These are phyloP conservation scores for Patella ulyssiponensis DNA, from an alignment of 2,888 invertebrate species.

Conservation along the genomic window DNA sequence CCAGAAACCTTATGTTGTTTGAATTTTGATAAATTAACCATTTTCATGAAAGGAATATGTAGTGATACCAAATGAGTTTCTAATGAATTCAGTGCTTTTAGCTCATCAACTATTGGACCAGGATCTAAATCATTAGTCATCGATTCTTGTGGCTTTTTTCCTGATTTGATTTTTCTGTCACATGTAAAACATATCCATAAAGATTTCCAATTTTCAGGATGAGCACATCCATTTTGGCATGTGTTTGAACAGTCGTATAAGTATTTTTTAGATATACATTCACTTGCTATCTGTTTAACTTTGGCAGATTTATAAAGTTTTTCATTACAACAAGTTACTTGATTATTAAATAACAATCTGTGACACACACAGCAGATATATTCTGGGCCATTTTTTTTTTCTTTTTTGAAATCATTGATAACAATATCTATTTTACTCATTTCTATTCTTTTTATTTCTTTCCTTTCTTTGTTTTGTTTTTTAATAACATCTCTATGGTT, in stretches of 20 bases:
- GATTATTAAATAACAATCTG: too few relatives aligned
- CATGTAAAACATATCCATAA: conserved; percentile 18
- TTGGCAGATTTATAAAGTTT: too few relatives aligned
- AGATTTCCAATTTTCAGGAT: neutral
- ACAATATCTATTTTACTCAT: too few relatives aligned
- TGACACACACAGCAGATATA: too few relatives aligned
- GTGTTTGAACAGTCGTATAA: neutral
- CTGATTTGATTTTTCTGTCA: conserved; percentile 18
- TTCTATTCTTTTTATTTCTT: too few relatives aligned
- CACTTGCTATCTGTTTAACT: neutral
- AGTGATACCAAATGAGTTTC: conserved; percentile 31
- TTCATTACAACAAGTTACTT: too few relatives aligned
- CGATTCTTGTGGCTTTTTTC: conserved; percentile 20
- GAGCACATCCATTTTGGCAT: neutral
- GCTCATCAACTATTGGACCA: conserved; percentile 5
- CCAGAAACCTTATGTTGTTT: conserved; percentile 28
- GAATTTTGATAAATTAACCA: conserved; percentile 25
- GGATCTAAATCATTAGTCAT: conserved; percentile 19
- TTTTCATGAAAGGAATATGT: conserved; percentile 34
- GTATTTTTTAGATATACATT: neutral
- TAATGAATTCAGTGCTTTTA: conserved; percentile 25
- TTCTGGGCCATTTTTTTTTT: too few relatives aligned
- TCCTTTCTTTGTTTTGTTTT: too few relatives aligned
- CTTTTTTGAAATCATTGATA: too few relatives aligned
- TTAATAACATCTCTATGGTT: neutral